Percentiles rank a stretch among this genome's conserved stretches.
phyloP scores from a whole-genome alignment of 2,888 invertebrate species.

The Aleiodes leptofemur region DNA sequence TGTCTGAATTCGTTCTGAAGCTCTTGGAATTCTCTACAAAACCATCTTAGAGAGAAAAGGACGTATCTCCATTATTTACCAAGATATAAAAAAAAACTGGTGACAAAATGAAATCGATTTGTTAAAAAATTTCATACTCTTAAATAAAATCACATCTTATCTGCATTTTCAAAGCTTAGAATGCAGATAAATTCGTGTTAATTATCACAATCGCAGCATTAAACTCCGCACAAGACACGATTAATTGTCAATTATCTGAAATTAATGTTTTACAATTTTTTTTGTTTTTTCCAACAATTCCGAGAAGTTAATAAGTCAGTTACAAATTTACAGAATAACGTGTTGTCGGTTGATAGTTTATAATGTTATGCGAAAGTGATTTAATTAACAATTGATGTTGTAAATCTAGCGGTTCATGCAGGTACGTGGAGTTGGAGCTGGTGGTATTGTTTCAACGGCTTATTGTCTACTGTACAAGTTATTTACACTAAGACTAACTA shows the following conservation, averaged over 20 bases:
- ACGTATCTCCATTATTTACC: too few relatives aligned
- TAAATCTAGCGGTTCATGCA: constrained; percentile 74
- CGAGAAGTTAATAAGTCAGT: constrained; percentile 53
- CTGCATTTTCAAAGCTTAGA: neutral
- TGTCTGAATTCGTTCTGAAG: too few relatives aligned
- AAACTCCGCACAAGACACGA: constrained; percentile 22
- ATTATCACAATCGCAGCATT: constrained; percentile 35
- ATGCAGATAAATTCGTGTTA: constrained; percentile 20
- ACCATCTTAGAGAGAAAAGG: neutral
- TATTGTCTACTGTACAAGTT: constrained; percentile 99
- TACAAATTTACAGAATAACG: constrained; percentile 63
- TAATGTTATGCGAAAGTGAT: constrained; percentile 61
- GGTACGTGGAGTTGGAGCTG: constrained; percentile 99
- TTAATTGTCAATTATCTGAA: neutral
- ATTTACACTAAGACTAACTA: constrained; percentile 96
- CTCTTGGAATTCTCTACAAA: too few relatives aligned
- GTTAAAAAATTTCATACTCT: too few relatives aligned
- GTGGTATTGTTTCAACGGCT: constrained; percentile 99
- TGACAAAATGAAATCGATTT: neutral
- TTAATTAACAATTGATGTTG: constrained; percentile 60
- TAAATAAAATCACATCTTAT: too few relatives aligned
- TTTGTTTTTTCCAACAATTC: constrained; percentile 41
- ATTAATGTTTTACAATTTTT: constrained; percentile 1
- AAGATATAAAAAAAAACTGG: neutral
- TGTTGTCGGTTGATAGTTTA: constrained; percentile 61